Evolutionary conservation across 2,797 vertebrate genomes (phyloP).

Genomic region (Phylloscopus collybita): DNA sequence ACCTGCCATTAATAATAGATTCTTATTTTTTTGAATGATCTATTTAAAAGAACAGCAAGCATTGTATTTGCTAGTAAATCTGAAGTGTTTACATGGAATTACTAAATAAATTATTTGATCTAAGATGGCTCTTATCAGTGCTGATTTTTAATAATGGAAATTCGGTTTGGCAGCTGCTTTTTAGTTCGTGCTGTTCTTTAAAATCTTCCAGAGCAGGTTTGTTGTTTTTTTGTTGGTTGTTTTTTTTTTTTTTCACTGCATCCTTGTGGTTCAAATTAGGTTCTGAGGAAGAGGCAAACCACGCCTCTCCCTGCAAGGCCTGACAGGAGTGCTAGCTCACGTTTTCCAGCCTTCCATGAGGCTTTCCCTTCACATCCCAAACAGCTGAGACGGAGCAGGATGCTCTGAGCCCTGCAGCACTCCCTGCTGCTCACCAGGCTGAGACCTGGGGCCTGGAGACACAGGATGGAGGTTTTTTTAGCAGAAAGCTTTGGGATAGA

Average conservation of each 20-base stretch:
- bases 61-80: conserved; percentile 75
- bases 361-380: not conserved
- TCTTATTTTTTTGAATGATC: conserved; percentile 75
- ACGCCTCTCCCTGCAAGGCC: not conserved
- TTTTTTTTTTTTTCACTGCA: not conserved
- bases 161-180: conserved; percentile 19
- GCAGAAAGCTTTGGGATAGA: not conserved
- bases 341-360: not conserved
- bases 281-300: conserved; percentile 1
- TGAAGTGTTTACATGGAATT: conserved; percentile 78
- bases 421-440: fast-evolving
- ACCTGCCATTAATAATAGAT: conserved; percentile 72
- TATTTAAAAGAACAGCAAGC: conserved; percentile 69
- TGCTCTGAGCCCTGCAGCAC: not conserved
- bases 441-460: not conserved
- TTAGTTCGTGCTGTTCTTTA: conserved; percentile 51
- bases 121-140: conserved; percentile 70
- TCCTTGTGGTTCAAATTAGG: not conserved
- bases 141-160: conserved; percentile 68
- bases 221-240: not conserved
- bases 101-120: conserved; percentile 78
- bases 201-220: not conserved
- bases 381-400: not conserved
- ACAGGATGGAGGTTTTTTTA: not conserved
- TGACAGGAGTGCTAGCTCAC: not conserved